These are phyloP conservation scores for Syngnathus scovelli DNA, from an alignment of 2,113 vertebrate genomes.

Conservation along the genomic window DNA sequence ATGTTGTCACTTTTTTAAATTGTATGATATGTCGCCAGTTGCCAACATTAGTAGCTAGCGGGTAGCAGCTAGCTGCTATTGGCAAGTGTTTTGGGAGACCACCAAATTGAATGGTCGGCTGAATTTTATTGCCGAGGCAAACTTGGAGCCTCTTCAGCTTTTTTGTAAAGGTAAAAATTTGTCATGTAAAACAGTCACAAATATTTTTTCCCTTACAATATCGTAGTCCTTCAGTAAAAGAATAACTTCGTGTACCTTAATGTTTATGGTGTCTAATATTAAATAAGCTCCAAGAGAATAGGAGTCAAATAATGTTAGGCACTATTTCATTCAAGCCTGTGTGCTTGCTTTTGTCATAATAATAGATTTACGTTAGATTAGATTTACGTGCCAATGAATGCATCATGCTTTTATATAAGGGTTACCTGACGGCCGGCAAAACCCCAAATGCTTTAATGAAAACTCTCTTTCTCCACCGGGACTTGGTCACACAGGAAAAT, in stretches of 20 bases:
- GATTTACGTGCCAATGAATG: neutral
- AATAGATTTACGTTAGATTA: neutral
- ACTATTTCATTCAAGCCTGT: constrained; percentile 40
- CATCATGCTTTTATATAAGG: constrained; percentile 29
- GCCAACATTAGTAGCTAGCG: no score
- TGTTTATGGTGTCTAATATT: constrained; percentile 63
- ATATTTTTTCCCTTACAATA: neutral
- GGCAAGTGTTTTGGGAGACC: no score
- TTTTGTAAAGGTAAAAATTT: neutral
- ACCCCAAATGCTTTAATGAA: constrained; percentile 25
- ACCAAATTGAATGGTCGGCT: no score
- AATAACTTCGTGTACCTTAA: constrained; percentile 57
- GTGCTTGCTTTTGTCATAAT: constrained; percentile 39
- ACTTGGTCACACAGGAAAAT: constrained; percentile 25
- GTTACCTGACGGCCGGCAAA: constrained; percentile 43
- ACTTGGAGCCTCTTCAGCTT: neutral
- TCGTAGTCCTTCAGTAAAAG: constrained; percentile 30
- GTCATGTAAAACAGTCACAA: neutral
- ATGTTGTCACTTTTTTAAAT: no score
- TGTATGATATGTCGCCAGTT: no score
- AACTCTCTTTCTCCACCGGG: constrained; percentile 22
- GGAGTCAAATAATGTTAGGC: constrained; percentile 41
- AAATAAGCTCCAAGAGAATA: constrained; percentile 50
- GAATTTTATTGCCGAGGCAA: no score
- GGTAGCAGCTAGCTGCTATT: no score